Conservation (phyloP, 1,140 invertebrate species). For the Penaeus japonicus region DNA sequence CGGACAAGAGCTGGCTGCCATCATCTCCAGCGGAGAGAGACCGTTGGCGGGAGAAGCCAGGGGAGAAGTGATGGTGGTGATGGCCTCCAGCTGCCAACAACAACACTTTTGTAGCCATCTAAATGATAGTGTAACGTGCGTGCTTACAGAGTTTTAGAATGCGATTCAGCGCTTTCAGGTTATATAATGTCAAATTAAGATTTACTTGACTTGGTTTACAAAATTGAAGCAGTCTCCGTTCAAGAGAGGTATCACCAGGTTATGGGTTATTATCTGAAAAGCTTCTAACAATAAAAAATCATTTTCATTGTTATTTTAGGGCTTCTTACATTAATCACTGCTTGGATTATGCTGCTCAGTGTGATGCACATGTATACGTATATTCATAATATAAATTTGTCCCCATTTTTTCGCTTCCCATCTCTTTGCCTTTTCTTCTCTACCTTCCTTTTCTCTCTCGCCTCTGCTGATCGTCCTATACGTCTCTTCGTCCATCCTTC, state of each 20-base stretch:
- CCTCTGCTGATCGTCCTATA: too few relatives aligned
- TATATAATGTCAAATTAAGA: too few relatives aligned
- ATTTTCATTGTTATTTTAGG: not conserved
- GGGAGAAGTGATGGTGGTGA: constrained; percentile 33
- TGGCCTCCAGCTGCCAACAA: constrained; percentile 21
- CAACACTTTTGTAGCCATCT: too few relatives aligned
- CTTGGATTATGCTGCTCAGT: not conserved
- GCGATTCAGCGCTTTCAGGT: not conserved
- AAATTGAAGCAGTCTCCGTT: too few relatives aligned
- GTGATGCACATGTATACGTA: not conserved
- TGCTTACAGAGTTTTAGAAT: not conserved
- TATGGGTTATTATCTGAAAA: too few relatives aligned
- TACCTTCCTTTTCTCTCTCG: not conserved
- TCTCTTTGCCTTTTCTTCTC: not conserved
- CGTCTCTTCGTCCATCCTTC: too few relatives aligned
- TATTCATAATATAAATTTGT: not conserved
- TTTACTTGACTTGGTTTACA: too few relatives aligned
- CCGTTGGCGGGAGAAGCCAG: constrained; percentile 35
- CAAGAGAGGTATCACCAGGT: too few relatives aligned
- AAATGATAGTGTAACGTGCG: not conserved
- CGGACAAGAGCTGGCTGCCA: constrained; percentile 18
- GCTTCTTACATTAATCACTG: too few relatives aligned
- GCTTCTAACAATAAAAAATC: not conserved
- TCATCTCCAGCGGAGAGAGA: constrained; percentile 37
- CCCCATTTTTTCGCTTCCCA: not conserved